Evolutionary conservation across 2,888 invertebrate genomes (phyloP).

Genomic region (Herminia tarsipennalis): DNA sequence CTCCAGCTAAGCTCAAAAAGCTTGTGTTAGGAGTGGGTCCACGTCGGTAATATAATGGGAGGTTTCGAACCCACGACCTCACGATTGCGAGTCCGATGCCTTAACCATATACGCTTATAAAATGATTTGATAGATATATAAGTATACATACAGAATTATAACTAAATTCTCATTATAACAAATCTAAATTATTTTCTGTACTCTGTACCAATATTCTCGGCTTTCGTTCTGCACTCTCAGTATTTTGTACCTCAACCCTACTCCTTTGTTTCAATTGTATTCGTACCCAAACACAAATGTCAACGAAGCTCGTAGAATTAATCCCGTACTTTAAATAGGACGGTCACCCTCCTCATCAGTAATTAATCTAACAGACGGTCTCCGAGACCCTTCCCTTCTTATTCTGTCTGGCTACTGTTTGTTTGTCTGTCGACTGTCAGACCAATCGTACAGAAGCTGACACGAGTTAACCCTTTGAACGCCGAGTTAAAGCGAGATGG

Average conservation of each 20-base stretch:
- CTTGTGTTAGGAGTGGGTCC: no score
- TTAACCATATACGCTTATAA: no score
- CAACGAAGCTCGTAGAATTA: slow-evolving; percentile 19
- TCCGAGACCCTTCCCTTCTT: slow-evolving; percentile 36
- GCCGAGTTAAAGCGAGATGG: slow-evolving; percentile 39
- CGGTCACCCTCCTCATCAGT: slow-evolving; percentile 36
- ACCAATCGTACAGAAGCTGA: slow-evolving; percentile 56
- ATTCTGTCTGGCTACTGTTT: slow-evolving; percentile 62
- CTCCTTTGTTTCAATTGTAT: background rate
- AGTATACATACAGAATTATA: no score
- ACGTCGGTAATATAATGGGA: no score
- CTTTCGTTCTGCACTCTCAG: no score
- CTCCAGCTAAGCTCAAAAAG: no score
- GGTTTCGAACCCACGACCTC: no score
- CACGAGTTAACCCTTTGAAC: slow-evolving; percentile 51
- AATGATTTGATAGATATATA: no score
- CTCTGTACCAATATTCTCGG: no score
- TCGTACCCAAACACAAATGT: slow-evolving; percentile 3
- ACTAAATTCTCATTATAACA: no score
- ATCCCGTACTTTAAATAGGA: slow-evolving; percentile 36
- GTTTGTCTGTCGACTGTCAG: slow-evolving; percentile 59
- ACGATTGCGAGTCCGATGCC: no score
- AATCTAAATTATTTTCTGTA: no score
- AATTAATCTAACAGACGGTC: slow-evolving; percentile 48
- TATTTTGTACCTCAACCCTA: background rate